Base-by-base conservation (phyloP, 1,140 invertebrate species). In the silkworm (Bombyx mori) region DNA sequence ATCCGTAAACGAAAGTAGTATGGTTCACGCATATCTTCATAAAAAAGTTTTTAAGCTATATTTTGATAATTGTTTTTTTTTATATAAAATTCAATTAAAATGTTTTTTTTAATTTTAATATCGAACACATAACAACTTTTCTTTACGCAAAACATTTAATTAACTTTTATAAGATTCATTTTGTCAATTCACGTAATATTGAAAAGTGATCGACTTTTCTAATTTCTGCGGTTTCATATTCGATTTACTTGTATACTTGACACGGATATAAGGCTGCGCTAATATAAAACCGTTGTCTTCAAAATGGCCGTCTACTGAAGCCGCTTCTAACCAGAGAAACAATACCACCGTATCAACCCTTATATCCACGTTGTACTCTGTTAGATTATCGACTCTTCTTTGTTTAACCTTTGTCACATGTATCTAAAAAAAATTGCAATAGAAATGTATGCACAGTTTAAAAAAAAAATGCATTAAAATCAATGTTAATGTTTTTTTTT, bases 271-370 rank as follows among this genome's bases (percentile, higher is more conserved):
- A 3, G 68, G 57, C n/a, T 77, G 63, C 0, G 82, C 79, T 1
- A 85, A 45, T 1, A 85, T 71, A 1, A 87, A 54, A 4, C 80
- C 84, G 48, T 87, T 85, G 12, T 84, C 73, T 7, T 68, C 58
- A 26, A 84, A 87, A n/a, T 65, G 54, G 4, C 83, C 79, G 3
- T 72, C 61, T 2, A 68, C 44, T 8, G 50, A 12, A 6, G 61
- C 56, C 0, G 78, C 66, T 52, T 84, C 81, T 2, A 86, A 63
- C 82, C 82, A 86, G 0, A 86, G 62, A 54, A 81, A 86, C 7
- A 79, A 52, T 6, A 86, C 71, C 3, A 81, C 60, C 7, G 69
- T 71, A 22, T 86, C 68, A 0, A 72, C 68, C 12, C 60, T 60
- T 18, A 85, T 67, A 7, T 73, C 68, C 6, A 86, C 62, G 0